Percentiles rank a stretch among this genome's conserved stretches.
These are phyloP conservation scores for Apotomis capreana DNA, from an alignment of 2,888 invertebrate species.

Conservation along the genomic window DNA sequence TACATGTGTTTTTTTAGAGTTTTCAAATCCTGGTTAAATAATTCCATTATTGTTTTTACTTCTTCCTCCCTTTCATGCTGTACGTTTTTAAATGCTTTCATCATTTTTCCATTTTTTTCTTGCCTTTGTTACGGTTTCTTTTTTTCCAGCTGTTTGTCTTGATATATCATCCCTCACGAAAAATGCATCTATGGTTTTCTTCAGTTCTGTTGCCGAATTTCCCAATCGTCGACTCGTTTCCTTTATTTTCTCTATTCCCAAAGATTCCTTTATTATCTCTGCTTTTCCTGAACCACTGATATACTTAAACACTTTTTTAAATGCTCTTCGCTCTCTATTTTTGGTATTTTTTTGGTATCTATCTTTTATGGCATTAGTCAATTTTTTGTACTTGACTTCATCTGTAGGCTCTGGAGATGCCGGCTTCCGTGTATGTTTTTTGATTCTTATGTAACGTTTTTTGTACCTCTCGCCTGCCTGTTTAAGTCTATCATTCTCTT, in stretches of 20 bases:
- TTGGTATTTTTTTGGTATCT: background rate
- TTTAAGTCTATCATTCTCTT: background rate
- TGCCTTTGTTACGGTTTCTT: background rate
- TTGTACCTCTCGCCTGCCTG: background rate
- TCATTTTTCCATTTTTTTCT: background rate
- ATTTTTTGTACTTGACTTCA: background rate
- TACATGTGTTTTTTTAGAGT: too few species aligned
- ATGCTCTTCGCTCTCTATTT: background rate
- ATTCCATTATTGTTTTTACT: slow-evolving; percentile 12
- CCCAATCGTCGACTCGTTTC: background rate
- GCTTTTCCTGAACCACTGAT: background rate
- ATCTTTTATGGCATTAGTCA: slow-evolving; percentile 2
- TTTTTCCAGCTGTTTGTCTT: background rate
- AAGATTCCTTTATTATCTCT: background rate
- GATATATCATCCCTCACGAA: background rate
- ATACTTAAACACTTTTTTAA: background rate
- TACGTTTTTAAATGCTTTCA: too few species aligned
- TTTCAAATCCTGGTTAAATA: slow-evolving; percentile 25
- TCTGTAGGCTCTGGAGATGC: background rate
- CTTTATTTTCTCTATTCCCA: background rate
- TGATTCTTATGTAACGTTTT: background rate
- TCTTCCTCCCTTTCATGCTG: background rate
- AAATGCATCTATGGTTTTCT: background rate
- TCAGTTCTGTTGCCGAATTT: background rate
- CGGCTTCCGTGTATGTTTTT: background rate